These are phyloP conservation scores for Drosophila melanica DNA, from an alignment of 1,140 invertebrate species.

Conservation along the genomic window DNA sequence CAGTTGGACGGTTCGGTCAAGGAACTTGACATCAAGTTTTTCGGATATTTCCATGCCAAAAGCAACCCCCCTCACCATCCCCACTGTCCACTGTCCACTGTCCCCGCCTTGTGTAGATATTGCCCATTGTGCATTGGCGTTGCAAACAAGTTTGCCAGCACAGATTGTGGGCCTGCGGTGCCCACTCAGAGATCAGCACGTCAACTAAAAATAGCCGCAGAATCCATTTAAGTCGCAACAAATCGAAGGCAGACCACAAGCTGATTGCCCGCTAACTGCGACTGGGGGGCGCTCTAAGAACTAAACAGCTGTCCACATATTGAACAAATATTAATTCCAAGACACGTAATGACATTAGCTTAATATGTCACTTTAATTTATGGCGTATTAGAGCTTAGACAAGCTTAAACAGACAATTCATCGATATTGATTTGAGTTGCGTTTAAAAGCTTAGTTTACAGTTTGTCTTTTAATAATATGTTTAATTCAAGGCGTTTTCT, in stretches of 20 bases:
- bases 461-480: too few species aligned
- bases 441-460: too few species aligned
- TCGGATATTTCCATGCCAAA: background rate
- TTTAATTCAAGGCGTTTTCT: too few species aligned
- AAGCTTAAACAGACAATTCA: background rate
- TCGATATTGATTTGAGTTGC: background rate
- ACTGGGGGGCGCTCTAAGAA: background rate
- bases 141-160: constrained; percentile 57
- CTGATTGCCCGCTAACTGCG: constrained; percentile 7
- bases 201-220: constrained; percentile 68
- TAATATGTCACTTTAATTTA: constrained; percentile 33
- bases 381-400: background rate
- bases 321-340: constrained; percentile 50
- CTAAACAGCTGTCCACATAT: constrained; percentile 46
- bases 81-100: constrained; percentile 7
- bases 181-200: constrained; percentile 48
- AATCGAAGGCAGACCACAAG: constrained; percentile 48
- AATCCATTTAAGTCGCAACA: constrained; percentile 56
- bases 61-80: too few species aligned
- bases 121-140: constrained; percentile 36
- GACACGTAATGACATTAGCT: constrained; percentile 40
- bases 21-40: constrained; percentile 43
- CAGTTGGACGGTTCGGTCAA: constrained; percentile 48
- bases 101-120: background rate
- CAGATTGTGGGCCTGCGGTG: constrained; percentile 10